phyloP scores from a whole-genome alignment of 2,888 invertebrate genomes.

The Sphaeridia pumilis region DNA sequence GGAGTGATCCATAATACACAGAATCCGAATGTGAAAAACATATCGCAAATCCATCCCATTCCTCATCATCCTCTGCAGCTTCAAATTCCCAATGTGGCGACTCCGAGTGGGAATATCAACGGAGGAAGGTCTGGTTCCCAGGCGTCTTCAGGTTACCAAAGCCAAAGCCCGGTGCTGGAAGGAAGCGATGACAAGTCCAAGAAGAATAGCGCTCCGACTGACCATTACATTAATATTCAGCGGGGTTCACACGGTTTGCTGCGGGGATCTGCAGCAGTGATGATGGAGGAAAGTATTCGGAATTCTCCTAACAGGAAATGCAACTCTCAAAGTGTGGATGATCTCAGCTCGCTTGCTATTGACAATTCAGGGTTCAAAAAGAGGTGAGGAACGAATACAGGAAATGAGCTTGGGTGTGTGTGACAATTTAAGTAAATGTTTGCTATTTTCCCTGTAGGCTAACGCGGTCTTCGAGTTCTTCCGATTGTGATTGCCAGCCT shows the following conservation, averaged over 20 bases:
- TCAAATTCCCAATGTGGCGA: conserved; percentile 22
- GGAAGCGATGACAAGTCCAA: conserved; percentile 31
- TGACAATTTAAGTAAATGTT: too few species aligned
- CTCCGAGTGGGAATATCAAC: conserved; percentile 14
- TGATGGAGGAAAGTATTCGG: too few species aligned
- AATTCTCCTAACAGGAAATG: conserved; percentile 29
- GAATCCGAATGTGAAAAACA: conserved; percentile 35
- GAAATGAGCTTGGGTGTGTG: too few species aligned
- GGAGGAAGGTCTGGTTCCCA: conserved; percentile 29
- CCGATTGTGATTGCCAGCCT: conserved; percentile 32
- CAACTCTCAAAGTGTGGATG: conserved; percentile 34
- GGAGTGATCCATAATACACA: conserved; percentile 32
- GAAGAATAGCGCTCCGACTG: conserved; percentile 4
- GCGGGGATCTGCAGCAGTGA: too few species aligned
- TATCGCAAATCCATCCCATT: conserved; percentile 29
- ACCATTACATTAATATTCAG: conserved; percentile 6
- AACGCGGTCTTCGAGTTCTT: conserved; percentile 33
- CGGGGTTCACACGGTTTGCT: conserved; percentile 9
- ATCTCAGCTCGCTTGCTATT: conserved; percentile 32
- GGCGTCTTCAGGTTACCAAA: conserved; percentile 35
- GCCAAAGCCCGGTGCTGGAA: conserved; percentile 34
- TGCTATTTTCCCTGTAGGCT: conserved; percentile 22
- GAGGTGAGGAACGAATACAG: too few species aligned
- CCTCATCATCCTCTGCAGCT: conserved; percentile 23
- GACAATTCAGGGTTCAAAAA: conserved; percentile 22